A percentile compares a stretch with the other conserved stretches of the same genome.
phyloP scores from a whole-genome alignment of 2,888 invertebrate genomes.

The Creontiades dilutus region DNA sequence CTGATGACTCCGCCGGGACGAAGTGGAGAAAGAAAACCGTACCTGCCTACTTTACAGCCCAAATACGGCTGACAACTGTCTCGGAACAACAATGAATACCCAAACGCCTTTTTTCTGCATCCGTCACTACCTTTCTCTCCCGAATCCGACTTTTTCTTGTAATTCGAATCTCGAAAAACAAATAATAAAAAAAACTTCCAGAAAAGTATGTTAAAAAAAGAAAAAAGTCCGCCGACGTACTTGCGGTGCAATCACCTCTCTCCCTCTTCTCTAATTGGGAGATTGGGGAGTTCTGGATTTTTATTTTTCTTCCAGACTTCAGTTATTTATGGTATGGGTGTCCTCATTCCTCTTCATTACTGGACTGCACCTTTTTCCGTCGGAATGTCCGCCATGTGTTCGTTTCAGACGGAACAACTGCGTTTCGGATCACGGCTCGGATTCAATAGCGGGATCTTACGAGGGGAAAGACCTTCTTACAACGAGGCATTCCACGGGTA shows the following conservation, averaged over 20 bases:
- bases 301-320: background rate
- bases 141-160: constrained; percentile 32
- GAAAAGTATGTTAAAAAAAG: background rate
- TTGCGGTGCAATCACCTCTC: constrained; percentile 43
- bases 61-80: constrained; percentile 37
- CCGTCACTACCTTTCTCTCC: background rate
- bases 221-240: background rate
- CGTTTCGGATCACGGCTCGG: background rate
- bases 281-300: constrained; percentile 25
- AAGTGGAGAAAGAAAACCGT: background rate
- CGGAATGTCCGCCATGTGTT: constrained; percentile 43
- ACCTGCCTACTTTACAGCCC: constrained; percentile 1
- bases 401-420: background rate
- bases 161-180: constrained; percentile 24
- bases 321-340: constrained; percentile 59
- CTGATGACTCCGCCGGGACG: constrained; percentile 21
- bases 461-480: background rate
- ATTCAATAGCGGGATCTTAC: background rate
- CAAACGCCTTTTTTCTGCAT: constrained; percentile 13
- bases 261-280: constrained; percentile 43
- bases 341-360: constrained; percentile 62
- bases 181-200: background rate
- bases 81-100: constrained; percentile 41
- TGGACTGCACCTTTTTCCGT: constrained; percentile 20
- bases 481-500: too few species aligned